Evolutionary conservation across 1,140 invertebrate species (phyloP).

Genomic region (Saxidomus purpurata): DNA sequence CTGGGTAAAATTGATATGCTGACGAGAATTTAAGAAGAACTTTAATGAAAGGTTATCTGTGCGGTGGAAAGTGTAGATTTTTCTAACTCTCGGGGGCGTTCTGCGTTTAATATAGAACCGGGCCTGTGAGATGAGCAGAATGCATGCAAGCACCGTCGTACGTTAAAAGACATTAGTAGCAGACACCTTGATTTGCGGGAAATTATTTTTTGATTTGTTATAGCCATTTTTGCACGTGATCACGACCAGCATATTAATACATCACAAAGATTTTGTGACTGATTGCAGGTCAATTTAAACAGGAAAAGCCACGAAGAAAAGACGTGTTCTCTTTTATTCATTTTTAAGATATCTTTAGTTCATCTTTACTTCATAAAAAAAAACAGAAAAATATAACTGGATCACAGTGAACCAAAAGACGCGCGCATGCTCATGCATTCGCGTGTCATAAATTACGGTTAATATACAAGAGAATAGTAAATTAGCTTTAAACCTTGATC

Average conservation of each 20-base stretch:
- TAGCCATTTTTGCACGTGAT: conserved; percentile 14
- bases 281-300: not conserved
- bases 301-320: not conserved
- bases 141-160: too few species aligned
- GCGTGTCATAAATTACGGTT: not conserved
- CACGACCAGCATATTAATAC: not conserved
- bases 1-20: not conserved
- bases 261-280: not conserved
- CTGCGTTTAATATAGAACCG: too few species aligned
- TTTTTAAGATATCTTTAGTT: not conserved
- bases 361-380: too few species aligned
- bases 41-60: too few species aligned
- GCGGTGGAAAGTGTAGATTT: too few species aligned
- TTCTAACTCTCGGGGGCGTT: too few species aligned
- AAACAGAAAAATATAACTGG: not conserved
- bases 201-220: not conserved
- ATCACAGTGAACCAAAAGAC: not conserved
- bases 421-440: not conserved
- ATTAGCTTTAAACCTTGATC: not conserved
- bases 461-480: conserved; percentile 38
- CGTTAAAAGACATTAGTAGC: too few species aligned
- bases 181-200: too few species aligned
- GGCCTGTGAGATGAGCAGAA: too few species aligned
- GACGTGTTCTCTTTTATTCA: not conserved
- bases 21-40: conserved; percentile 1